These are phyloP conservation scores for Megaustenia siamemsis DNA, from an alignment of 2,888 invertebrate genomes.

Conservation along the genomic window DNA sequence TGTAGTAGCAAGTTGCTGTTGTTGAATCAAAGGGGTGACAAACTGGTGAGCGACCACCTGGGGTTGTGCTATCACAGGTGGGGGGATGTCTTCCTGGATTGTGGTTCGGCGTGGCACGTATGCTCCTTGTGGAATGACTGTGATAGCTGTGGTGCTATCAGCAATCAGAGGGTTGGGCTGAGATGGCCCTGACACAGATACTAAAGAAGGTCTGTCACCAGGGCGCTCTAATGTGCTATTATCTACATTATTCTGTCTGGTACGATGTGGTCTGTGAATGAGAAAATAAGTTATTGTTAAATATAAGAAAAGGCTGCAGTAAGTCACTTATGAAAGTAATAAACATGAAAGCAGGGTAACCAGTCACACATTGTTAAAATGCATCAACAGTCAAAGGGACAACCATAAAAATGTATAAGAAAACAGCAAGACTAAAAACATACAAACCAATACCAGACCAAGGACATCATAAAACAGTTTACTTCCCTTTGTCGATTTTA, in stretches of 20 bases:
- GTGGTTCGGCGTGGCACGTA: slow-evolving; percentile 27
- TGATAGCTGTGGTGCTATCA: slow-evolving; percentile 8
- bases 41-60: slow-evolving; percentile 37
- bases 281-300: neutral
- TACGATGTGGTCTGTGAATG: slow-evolving; percentile 34
- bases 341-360: too few relatives aligned
- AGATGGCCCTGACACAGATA: slow-evolving; percentile 27
- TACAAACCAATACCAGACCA: too few relatives aligned
- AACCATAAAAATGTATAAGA: too few relatives aligned
- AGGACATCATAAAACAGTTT: too few relatives aligned
- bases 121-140: slow-evolving; percentile 25
- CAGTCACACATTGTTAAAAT: too few relatives aligned
- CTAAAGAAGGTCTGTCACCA: slow-evolving; percentile 17
- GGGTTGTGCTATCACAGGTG: neutral
- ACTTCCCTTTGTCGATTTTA: too few relatives aligned
- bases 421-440: too few relatives aligned
- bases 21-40: slow-evolving; percentile 39
- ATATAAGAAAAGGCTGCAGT: too few relatives aligned
- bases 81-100: neutral
- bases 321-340: too few relatives aligned
- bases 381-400: too few relatives aligned
- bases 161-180: slow-evolving; percentile 38
- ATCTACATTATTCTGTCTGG: slow-evolving; percentile 16
- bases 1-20: slow-evolving; percentile 23
- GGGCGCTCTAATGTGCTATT: slow-evolving; percentile 36